phyloP scores from a whole-genome alignment of 1,140 invertebrate species.

The Leucophenga varia region DNA sequence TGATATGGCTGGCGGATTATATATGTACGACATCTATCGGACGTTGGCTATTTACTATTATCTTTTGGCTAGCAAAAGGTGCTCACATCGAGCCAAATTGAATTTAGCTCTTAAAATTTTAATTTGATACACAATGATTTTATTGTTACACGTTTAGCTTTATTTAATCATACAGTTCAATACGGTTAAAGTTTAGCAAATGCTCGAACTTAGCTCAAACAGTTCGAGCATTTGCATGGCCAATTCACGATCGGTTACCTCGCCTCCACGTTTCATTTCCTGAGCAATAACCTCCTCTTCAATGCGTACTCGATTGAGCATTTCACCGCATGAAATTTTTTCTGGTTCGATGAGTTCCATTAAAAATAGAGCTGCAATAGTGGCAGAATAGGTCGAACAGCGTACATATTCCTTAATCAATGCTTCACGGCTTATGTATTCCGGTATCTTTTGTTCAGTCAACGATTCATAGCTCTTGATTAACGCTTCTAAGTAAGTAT shows the following conservation, averaged over 20 bases:
- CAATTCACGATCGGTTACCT: conserved; percentile 11
- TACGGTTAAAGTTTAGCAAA: neutral
- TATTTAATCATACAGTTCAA: too few relatives aligned
- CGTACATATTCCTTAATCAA: conserved; percentile 19
- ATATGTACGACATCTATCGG: too few relatives aligned
- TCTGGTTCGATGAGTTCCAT: neutral
- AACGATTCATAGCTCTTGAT: neutral
- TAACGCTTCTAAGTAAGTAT: neutral
- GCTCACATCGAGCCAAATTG: too few relatives aligned
- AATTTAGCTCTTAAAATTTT: too few relatives aligned
- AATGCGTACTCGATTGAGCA: neutral
- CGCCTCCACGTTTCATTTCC: conserved; percentile 9
- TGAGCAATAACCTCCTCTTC: neutral
- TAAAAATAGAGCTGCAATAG: conserved; percentile 10
- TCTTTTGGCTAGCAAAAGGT: too few relatives aligned
- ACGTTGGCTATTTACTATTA: too few relatives aligned
- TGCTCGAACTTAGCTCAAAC: conserved; percentile 3
- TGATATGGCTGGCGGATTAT: too few relatives aligned
- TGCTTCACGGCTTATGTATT: conserved; percentile 11
- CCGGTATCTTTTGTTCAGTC: conserved; percentile 3
- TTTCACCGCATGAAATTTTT: neutral
- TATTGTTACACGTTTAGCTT: too few relatives aligned
- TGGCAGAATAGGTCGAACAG: conserved; percentile 8
- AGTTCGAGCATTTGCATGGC: conserved; percentile 13
- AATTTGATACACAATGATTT: too few relatives aligned